phyloP scores from a whole-genome alignment of 2,797 vertebrate species.

The Cyclopterus lumpus region DNA sequence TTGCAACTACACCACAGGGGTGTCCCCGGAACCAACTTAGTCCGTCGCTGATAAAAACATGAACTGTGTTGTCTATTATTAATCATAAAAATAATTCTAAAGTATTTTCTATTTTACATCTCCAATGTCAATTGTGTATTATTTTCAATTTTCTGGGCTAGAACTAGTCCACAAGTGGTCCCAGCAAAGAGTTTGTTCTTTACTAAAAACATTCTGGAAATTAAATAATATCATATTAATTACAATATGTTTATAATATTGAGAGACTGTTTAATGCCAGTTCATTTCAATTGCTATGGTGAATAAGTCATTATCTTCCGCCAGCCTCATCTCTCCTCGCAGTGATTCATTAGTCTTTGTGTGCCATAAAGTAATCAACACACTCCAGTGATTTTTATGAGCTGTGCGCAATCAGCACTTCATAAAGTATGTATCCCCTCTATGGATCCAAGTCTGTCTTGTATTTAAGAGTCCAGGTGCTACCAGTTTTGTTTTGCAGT shows the following conservation, averaged over 20 bases:
- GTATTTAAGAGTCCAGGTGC: slow-evolving; percentile 37
- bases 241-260: slow-evolving; percentile 2
- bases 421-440: slow-evolving; percentile 61
- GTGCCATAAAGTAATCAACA: slow-evolving; percentile 66
- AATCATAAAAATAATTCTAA: background rate
- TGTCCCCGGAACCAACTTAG: too few species aligned
- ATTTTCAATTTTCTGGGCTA: background rate
- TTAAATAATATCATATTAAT: background rate
- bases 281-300: slow-evolving; percentile 34
- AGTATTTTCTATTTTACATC: background rate
- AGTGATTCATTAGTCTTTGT: slow-evolving; percentile 57
- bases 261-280: background rate
- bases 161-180: background rate
- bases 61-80: background rate
- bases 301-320: slow-evolving; percentile 48
- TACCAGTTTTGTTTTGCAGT: slow-evolving; percentile 33
- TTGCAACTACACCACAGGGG: too few species aligned
- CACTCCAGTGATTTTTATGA: slow-evolving; percentile 66
- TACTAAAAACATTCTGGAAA: background rate
- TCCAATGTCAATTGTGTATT: background rate
- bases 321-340: slow-evolving; percentile 28
- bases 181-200: background rate
- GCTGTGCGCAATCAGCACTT: slow-evolving; percentile 42
- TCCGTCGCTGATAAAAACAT: background rate
- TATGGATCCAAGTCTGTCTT: slow-evolving; percentile 63